Evolutionary conservation across 2,113 vertebrate species (phyloP), one percentile per base, ranked within the genome.

Genomic region (Tonatia bakeri): DNA sequence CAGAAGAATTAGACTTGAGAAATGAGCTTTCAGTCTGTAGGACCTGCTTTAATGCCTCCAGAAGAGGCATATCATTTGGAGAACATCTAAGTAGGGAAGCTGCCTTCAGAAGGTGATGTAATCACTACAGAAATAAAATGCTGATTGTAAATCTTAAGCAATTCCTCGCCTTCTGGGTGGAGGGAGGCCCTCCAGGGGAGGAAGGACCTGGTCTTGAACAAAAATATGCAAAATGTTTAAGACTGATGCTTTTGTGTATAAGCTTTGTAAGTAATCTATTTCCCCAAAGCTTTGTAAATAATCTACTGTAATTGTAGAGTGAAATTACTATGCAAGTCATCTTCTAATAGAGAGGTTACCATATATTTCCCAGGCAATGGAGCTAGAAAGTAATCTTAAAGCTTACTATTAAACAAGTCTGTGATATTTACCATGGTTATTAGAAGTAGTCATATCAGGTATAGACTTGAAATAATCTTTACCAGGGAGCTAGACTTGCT

Each of bases 311-410:
- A 52, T 56, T 91, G 52, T n/a, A 47, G 15, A 70, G 40, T 76
- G 87, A 94, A 84, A 83, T 67, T 45, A 40, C 38, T 77, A 36
- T 26, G 31, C 3, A 50, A 61, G n/a, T 72, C 45, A 33, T 86
- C 9, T 50, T 89, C 82, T 72, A 15, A 86, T 28, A 3, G 43
- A 87, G 24, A 69, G 16, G 31, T 94, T 89, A 28, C 20, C 54
- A 70, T 20, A 7, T 87, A 56, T 26, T 75, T 69, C 15, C 52
- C 11, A 87, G 65, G 7, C 17, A 81, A 28, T 47, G n/a, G 33
- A 45, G 24, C 73, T 94, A 81, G 47, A 67, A 72, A 86, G 26
- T 86, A 67, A 73, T 83, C 45, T 87, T 65, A 91, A 70, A 84
- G 43, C 14, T 61, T 50, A 4, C 15, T 50, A 38, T 86, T 79